A percentile compares a stretch with the other conserved stretches of the same genome.
These are phyloP conservation scores for Peromyscus attwateri DNA, from an alignment of 2,797 vertebrate genomes.

Conservation along the genomic window DNA sequence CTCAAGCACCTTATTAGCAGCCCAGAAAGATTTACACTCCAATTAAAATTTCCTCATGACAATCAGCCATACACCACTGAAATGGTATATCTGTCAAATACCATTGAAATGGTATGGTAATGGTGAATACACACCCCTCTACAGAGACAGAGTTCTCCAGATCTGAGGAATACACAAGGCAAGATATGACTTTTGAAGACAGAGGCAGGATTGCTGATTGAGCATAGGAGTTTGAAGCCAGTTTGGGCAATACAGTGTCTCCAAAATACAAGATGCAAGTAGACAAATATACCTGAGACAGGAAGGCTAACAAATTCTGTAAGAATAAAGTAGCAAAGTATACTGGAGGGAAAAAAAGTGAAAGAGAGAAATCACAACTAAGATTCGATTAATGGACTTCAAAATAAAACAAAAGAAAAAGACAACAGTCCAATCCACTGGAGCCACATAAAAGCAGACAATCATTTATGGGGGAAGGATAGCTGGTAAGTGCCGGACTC, in stretches of 20 bases:
- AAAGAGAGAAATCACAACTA: not conserved
- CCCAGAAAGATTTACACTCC: not conserved
- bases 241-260: not conserved
- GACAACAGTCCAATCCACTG: not conserved
- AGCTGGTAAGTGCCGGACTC: not conserved
- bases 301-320: not conserved
- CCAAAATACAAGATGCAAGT: not conserved
- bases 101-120: not conserved
- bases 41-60: not conserved
- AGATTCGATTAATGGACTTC: not conserved
- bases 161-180: not conserved
- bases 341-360: not conserved
- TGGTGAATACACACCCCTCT: not conserved
- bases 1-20: not conserved
- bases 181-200: not conserved
- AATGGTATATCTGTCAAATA: not conserved
- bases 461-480: not conserved
- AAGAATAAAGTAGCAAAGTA: not conserved
- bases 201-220: not conserved
- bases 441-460: conserved; percentile 6
- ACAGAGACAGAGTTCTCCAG: not conserved
- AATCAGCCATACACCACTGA: not conserved
- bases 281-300: not conserved
- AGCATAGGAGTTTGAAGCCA: not conserved
- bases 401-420: not conserved